phyloP scores from a whole-genome alignment of 35 echinoderm and acorn worm genomes.

The Lytechinus variegatus region DNA sequence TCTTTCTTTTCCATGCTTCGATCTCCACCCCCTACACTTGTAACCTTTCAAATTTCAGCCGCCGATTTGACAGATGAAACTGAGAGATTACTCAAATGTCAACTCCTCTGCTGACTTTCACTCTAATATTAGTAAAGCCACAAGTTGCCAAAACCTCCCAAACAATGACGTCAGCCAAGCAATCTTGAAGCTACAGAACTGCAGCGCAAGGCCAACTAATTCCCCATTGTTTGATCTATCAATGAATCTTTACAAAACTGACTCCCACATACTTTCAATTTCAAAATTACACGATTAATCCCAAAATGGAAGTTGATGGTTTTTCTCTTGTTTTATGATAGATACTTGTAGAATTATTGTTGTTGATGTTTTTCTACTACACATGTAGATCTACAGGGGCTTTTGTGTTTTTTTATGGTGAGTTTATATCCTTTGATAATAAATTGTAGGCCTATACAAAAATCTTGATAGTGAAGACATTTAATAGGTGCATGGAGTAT shows the following conservation, averaged over 20 bases:
- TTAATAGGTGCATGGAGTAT: too few relatives aligned
- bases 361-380: too few relatives aligned
- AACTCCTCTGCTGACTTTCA: background rate
- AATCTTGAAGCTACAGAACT: background rate
- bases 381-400: too few relatives aligned
- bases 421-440: too few relatives aligned
- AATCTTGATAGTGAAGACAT: too few relatives aligned
- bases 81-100: background rate
- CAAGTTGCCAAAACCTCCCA: background rate
- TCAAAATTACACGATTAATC: too few relatives aligned
- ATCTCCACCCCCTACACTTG: background rate
- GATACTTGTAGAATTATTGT: too few relatives aligned
- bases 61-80: background rate
- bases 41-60: background rate
- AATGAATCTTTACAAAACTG: background rate
- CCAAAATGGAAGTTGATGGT: too few relatives aligned
- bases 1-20: background rate
- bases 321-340: too few relatives aligned
- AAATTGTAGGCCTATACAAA: too few relatives aligned
- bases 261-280: background rate
- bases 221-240: background rate
- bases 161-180: background rate
- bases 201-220: background rate
- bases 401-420: too few relatives aligned
- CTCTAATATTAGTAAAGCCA: slow-evolving; percentile 2